Percentiles rank a stretch among this genome's conserved stretches.
These are phyloP conservation scores for Heterodera carotae DNA, from an alignment of 1,140 invertebrate genomes.

Conservation along the genomic window DNA sequence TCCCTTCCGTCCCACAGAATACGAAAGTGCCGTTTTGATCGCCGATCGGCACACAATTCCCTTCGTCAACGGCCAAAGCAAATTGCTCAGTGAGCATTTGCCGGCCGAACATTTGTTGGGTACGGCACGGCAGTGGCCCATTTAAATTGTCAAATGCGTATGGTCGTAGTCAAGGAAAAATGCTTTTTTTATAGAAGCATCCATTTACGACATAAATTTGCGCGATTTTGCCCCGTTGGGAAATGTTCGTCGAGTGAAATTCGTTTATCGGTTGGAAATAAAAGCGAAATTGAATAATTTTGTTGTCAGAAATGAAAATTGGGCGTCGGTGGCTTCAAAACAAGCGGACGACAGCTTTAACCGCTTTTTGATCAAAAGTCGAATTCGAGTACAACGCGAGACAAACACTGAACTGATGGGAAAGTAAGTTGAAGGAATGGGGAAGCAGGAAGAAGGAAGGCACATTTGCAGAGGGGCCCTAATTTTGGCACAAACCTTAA, in stretches of 20 bases:
- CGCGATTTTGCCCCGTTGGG: slow-evolving; percentile 58
- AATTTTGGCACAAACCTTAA: too few species aligned
- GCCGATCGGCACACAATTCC: slow-evolving; percentile 60
- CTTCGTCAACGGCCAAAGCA: slow-evolving; percentile 51
- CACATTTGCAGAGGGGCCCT: not conserved
- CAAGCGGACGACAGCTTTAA: slow-evolving; percentile 60
- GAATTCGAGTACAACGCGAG: slow-evolving; percentile 52
- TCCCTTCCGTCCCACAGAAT: slow-evolving; percentile 40
- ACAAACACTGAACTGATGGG: slow-evolving; percentile 48
- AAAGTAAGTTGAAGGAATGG: slow-evolving; percentile 16
- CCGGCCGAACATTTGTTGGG: slow-evolving; percentile 54
- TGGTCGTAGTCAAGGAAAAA: not conserved
- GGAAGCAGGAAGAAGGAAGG: not conserved
- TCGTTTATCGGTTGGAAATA: slow-evolving; percentile 50
- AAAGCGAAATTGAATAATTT: not conserved
- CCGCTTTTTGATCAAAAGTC: slow-evolving; percentile 51
- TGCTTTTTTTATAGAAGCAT: slow-evolving; percentile 14
- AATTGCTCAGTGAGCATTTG: slow-evolving; percentile 49
- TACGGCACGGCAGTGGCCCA: not conserved
- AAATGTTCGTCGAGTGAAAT: slow-evolving; percentile 48
- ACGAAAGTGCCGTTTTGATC: slow-evolving; percentile 59
- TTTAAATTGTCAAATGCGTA: not conserved
- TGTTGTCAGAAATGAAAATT: slow-evolving; percentile 47
- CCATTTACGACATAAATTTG: slow-evolving; percentile 38
- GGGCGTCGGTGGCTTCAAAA: slow-evolving; percentile 50